phyloP scores from a whole-genome alignment of 1,140 invertebrate genomes.

The Dolichoris vasculosae region DNA sequence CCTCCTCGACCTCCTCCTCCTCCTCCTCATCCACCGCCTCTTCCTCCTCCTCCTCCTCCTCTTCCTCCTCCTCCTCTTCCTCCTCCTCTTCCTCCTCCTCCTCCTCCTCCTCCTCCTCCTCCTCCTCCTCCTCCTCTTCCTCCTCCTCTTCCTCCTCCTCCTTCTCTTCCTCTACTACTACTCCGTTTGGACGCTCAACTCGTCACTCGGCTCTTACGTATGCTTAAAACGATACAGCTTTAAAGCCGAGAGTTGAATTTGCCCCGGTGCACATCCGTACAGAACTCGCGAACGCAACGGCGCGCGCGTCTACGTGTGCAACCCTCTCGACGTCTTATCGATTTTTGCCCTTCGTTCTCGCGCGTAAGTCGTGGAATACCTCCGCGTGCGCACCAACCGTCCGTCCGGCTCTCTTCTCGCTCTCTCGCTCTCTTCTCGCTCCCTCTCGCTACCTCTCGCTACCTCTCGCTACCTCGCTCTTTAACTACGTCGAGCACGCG shows the following conservation, averaged over 20 bases:
- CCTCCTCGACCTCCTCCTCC: background rate
- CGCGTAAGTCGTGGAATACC: background rate
- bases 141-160: background rate
- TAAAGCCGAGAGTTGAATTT: background rate
- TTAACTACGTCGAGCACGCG: background rate
- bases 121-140: background rate
- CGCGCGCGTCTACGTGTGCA: background rate
- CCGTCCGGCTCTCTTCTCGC: background rate
- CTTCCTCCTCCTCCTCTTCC: background rate
- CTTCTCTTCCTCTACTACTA: too few species aligned
- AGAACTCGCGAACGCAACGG: background rate
- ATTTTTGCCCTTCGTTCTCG: conserved; percentile 33
- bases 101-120: too few species aligned
- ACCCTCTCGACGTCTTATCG: conserved; percentile 31
- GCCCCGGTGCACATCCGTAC: background rate
- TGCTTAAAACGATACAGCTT: background rate
- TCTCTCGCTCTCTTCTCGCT: background rate
- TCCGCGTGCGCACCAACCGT: background rate
- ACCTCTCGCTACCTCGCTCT: too few species aligned
- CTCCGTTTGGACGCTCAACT: too few species aligned
- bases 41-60: background rate
- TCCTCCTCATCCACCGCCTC: background rate
- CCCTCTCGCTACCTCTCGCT: too few species aligned
- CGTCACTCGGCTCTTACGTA: background rate
- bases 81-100: too few species aligned